These are phyloP conservation scores for Thunnus maccoyii DNA, from an alignment of 2,113 vertebrate genomes.

Conservation along the genomic window DNA sequence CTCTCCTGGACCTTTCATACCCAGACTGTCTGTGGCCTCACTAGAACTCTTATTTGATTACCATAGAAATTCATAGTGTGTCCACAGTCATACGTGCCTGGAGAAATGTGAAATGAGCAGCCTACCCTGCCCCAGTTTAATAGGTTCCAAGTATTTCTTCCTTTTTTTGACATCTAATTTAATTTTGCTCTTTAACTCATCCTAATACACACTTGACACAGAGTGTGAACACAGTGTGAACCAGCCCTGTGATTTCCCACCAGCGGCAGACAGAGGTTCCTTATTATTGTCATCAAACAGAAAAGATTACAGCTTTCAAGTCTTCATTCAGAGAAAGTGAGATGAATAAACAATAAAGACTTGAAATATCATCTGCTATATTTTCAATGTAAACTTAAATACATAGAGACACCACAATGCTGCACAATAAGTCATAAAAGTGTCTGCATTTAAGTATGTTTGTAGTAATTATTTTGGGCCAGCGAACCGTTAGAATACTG, in stretches of 20 bases:
- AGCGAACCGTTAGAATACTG: not conserved
- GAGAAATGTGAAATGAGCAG: slow-evolving; percentile 62
- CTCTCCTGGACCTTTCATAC: slow-evolving; percentile 26
- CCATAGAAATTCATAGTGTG: slow-evolving; percentile 29
- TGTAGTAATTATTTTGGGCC: not conserved
- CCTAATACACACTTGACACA: slow-evolving; percentile 36
- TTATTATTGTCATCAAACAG: slow-evolving; percentile 55
- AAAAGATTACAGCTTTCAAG: slow-evolving; percentile 1
- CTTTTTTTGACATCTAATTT: slow-evolving; percentile 74
- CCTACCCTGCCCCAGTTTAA: slow-evolving; percentile 49
- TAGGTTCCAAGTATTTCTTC: slow-evolving; percentile 62
- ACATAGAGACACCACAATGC: not conserved
- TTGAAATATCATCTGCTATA: not conserved
- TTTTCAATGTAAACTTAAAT: not conserved
- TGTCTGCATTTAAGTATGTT: not conserved
- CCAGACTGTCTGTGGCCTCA: slow-evolving; percentile 18
- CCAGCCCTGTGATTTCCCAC: slow-evolving; percentile 53
- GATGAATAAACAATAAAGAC: not conserved
- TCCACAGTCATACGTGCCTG: slow-evolving; percentile 35
- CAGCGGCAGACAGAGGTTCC: slow-evolving; percentile 25
- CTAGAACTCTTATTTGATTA: slow-evolving; percentile 42
- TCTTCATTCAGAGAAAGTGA: slow-evolving; percentile 18
- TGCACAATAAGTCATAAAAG: slow-evolving; percentile 1
- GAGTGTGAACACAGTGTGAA: slow-evolving; percentile 53
- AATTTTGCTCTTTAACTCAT: slow-evolving; percentile 67